phyloP scores from a whole-genome alignment of 2,888 invertebrate species.

The Leucania comma region DNA sequence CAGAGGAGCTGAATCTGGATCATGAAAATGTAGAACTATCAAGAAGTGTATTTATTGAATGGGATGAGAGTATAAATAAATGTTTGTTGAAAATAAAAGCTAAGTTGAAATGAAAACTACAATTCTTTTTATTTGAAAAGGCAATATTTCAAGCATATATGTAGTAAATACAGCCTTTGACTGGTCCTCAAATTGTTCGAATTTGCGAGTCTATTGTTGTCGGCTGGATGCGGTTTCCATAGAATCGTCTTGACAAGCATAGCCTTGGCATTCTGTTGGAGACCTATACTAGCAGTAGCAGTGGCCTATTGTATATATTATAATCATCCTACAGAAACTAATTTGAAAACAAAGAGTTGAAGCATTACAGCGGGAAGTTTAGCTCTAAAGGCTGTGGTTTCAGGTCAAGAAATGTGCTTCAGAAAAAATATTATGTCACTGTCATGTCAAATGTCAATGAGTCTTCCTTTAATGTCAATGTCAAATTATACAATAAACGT shows the following conservation, averaged over 20 bases:
- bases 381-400: neutral
- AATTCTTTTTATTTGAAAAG: neutral
- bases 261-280: neutral
- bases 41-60: constrained; percentile 72
- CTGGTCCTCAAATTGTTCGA: neutral
- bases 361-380: neutral
- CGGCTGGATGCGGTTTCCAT: neutral
- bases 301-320: no score
- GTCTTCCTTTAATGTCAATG: neutral
- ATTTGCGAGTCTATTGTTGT: neutral
- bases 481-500: no score
- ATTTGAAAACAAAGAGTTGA: neutral
- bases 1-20: constrained; percentile 71
- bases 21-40: constrained; percentile 66
- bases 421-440: constrained; percentile 9
- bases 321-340: neutral
- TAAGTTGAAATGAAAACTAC: constrained; percentile 25
- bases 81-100: constrained; percentile 77
- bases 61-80: constrained; percentile 74
- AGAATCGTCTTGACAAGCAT: neutral
- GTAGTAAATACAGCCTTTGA: no score
- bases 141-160: no score
- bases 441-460: neutral
- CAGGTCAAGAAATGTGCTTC: neutral
- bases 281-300: no score